Conservation (phyloP, 1,140 invertebrate species). For the Neodiprion lecontei region DNA sequence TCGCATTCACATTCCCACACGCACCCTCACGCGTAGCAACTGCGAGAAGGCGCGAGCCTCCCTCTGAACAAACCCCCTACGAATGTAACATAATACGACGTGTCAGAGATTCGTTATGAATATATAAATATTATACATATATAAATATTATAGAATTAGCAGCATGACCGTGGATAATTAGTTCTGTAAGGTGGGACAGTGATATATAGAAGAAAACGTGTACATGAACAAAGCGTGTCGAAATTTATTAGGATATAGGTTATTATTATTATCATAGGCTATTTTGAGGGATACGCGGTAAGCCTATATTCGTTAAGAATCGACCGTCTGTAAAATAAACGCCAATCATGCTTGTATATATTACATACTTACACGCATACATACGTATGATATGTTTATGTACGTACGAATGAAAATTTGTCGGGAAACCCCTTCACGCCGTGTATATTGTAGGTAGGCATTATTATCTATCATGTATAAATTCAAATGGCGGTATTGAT, state of each 20-base stretch:
- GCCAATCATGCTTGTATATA: conserved; percentile 57
- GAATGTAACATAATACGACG: background rate
- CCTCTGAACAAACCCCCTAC: background rate
- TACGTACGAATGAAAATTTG: background rate
- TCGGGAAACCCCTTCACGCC: background rate
- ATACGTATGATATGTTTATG: conserved; percentile 33
- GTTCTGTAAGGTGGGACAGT: background rate
- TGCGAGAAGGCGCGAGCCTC: background rate
- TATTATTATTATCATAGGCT: no score
- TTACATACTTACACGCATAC: conserved; percentile 46
- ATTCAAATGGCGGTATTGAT: no score
- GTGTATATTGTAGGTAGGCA: no score
- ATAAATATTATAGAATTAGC: background rate
- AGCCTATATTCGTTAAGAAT: background rate
- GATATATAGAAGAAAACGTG: background rate
- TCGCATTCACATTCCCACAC: conserved; percentile 6
- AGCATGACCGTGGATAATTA: background rate
- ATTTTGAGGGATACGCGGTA: background rate
- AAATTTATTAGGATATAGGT: no score
- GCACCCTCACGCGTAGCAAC: conserved; percentile 4
- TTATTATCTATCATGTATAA: no score
- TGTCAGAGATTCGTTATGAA: conserved; percentile 7
- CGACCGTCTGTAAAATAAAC: conserved; percentile 56
- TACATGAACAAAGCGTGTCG: no score
- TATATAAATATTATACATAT: conserved; percentile 6